phyloP scores from a whole-genome alignment of 2,113 vertebrate species.

The Chaetorhynchus papuensis region DNA sequence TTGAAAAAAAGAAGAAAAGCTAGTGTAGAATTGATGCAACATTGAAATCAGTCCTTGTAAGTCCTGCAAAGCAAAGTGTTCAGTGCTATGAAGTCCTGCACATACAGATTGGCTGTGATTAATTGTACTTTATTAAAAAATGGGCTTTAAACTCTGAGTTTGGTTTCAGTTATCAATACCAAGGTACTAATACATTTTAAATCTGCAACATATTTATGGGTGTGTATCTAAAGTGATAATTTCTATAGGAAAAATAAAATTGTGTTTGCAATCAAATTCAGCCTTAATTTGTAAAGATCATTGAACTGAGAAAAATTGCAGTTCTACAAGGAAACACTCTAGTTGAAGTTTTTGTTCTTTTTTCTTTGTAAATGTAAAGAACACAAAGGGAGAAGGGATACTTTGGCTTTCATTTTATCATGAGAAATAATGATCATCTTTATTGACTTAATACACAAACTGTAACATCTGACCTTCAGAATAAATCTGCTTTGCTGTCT shows the following conservation, averaged over 20 bases:
- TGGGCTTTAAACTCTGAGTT: conserved; percentile 18
- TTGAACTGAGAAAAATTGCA: background rate
- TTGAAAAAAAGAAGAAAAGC: background rate
- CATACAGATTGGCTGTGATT: background rate
- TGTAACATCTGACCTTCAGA: background rate
- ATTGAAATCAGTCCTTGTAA: background rate
- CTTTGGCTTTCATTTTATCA: background rate
- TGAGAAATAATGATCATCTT: background rate
- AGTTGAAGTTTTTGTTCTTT: background rate
- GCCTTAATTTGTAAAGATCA: background rate
- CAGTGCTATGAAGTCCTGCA: background rate
- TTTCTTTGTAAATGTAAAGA: background rate
- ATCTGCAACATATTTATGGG: background rate
- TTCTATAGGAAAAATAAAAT: background rate
- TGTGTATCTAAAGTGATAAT: background rate
- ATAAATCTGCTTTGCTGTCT: background rate
- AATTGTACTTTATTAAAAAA: conserved; percentile 13
- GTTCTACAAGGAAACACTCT: background rate
- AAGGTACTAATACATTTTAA: background rate
- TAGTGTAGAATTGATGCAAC: background rate
- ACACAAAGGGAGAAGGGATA: background rate
- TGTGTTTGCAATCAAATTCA: background rate
- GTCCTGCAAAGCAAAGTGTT: background rate
- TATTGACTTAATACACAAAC: background rate
- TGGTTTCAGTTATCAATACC: background rate